Percentiles rank a stretch among this genome's conserved stretches.
Conservation (phyloP, 2,888 invertebrate species). For the Smittia aterrima region DNA sequence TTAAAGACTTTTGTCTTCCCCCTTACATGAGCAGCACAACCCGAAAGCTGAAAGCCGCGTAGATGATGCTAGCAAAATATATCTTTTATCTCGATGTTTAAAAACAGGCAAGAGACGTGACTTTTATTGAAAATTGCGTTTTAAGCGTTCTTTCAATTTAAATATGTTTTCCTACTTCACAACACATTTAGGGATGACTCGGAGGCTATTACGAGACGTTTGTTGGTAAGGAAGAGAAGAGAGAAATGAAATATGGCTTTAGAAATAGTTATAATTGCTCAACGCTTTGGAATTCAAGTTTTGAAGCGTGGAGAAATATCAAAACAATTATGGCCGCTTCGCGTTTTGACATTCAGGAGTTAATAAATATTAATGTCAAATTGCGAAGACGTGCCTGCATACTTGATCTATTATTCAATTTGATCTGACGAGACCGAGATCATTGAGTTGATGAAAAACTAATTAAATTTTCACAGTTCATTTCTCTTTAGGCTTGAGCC, state of each 20-base stretch:
- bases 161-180: conserved; percentile 19
- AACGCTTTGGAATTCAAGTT: neutral
- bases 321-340: neutral
- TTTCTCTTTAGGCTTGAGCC: conserved; percentile 11
- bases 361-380: conserved; percentile 31
- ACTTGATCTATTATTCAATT: conserved; percentile 5
- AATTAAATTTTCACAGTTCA: neutral
- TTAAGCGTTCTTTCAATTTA: conserved; percentile 27
- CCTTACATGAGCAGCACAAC: neutral
- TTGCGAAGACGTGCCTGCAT: neutral
- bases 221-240: too few species aligned
- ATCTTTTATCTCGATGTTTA: conserved; percentile 38
- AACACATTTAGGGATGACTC: neutral
- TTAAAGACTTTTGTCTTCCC: neutral
- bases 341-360: conserved; percentile 24
- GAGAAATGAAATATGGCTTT: neutral
- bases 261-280: conserved; percentile 7
- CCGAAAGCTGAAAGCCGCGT: neutral
- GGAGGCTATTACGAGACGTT: neutral
- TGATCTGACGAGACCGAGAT: neutral
- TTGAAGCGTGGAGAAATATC: neutral
- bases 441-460: neutral
- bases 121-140: conserved; percentile 39
- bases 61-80: neutral
- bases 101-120: conserved; percentile 30